phyloP scores from a whole-genome alignment of 2,797 vertebrate genomes.

The Xenentodon cancila region DNA sequence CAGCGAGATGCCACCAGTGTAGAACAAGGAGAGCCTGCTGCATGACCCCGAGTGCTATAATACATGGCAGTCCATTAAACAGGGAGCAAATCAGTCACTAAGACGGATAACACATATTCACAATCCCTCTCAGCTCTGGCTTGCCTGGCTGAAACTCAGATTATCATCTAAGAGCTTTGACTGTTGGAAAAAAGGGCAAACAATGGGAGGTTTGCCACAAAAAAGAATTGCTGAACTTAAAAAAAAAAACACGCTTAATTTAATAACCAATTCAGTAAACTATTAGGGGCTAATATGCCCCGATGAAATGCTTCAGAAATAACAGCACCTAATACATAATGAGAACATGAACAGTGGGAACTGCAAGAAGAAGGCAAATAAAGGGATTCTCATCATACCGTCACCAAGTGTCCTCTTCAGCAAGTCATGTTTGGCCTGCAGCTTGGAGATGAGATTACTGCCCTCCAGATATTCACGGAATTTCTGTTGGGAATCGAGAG shows the following conservation, averaged over 20 bases:
- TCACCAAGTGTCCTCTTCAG: conserved; percentile 95
- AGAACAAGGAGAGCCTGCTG: conserved; percentile 36
- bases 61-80: conserved; percentile 41
- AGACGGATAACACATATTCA: conserved; percentile 54
- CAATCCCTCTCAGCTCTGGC: conserved; percentile 45
- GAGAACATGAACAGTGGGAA: too few species aligned
- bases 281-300: background rate
- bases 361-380: background rate
- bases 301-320: background rate
- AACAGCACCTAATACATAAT: too few species aligned
- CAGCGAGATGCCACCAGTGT: conserved; percentile 52
- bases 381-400: conserved; percentile 76
- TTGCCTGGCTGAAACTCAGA: conserved; percentile 48
- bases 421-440: conserved; percentile 98
- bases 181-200: conserved; percentile 29
- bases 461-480: conserved; percentile 98
- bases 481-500: conserved; percentile 89
- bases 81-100: conserved; percentile 60
- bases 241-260: background rate
- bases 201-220: conserved; percentile 12
- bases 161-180: conserved; percentile 36
- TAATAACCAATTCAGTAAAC: background rate
- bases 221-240: background rate
- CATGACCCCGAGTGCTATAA: conserved; percentile 37
- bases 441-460: conserved; percentile 98